Base-by-base conservation (phyloP, 2,113 vertebrate species). In the Corythornis madagascariensis region DNA sequence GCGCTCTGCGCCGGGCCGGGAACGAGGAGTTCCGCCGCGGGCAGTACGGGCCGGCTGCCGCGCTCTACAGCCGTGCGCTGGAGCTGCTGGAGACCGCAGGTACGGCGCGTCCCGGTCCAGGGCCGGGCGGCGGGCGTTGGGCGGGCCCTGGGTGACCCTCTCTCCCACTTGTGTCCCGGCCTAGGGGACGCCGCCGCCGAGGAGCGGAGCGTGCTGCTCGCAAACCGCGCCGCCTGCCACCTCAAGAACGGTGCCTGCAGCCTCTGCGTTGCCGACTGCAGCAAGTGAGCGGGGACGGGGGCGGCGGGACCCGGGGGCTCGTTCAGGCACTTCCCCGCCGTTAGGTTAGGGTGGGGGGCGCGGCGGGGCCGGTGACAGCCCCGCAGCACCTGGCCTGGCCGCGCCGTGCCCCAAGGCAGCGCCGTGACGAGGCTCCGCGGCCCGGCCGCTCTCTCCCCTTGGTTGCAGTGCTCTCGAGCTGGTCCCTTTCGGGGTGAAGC, bases 231-330 rank as follows among this genome's bases (percentile, higher is more conserved):
- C 29, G 98, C 98, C 2, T 98, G 98, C 95, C 96, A 98, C 93
- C 93, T 99, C 85, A 99, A 99, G 96, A 98, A 98, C 13, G 99
- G 99, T 9, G 98, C 98, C 93, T 99, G 98, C 95, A 52, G 86
- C 5, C 98, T 98, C 35, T 99, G 99, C 96, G 97, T 99, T 76
- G 98, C 98, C 83, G 99, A 99, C 76, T 99, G 99, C 53, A 98
- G 96, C 79, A 86, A 63, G 99, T 99, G 96, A 98, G 98, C 93
- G 73, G 40, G 22, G 33, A 14, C 9, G 64, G 73, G 13, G n/a
- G 12, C 1, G 29, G 35, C 9, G 63, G 13, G 31, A 24, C 18
- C 25, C 14, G 16, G 7, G 15, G 2, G 47, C 35, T 11, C 57
- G 20, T 20, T 59, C 28, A 0, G 42, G 5, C 7, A 9, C 18